These are phyloP conservation scores for Crotalus helleri DNA, from an alignment of 2,113 vertebrate genomes.

Conservation along the genomic window DNA sequence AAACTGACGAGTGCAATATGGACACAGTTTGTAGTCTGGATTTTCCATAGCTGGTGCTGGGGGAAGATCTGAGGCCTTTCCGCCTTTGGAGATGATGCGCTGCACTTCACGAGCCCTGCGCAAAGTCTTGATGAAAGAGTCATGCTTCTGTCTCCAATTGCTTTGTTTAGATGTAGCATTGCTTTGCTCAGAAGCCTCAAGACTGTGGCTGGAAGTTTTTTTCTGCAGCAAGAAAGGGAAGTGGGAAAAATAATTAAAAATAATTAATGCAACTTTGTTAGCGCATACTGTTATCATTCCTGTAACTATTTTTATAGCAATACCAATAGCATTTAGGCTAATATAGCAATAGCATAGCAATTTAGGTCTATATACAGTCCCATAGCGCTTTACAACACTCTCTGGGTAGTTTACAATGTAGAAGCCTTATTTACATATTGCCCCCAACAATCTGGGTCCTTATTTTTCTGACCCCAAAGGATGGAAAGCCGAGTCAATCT, in stretches of 20 bases:
- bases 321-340: neutral
- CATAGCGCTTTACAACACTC: neutral
- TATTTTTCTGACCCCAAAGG: neutral
- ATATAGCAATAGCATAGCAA: neutral
- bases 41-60: slow-evolving; percentile 56
- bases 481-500: neutral
- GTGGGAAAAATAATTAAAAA: neutral
- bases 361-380: neutral
- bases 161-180: slow-evolving; percentile 61
- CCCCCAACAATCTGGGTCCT: neutral
- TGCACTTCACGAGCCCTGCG: slow-evolving; percentile 60
- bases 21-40: slow-evolving; percentile 72
- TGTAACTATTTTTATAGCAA: neutral
- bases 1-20: slow-evolving; percentile 73
- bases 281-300: neutral
- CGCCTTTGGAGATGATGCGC: slow-evolving; percentile 57
- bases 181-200: slow-evolving; percentile 57
- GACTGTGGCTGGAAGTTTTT: neutral
- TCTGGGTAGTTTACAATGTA: neutral
- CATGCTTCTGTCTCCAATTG: slow-evolving; percentile 70
- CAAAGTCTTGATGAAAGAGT: slow-evolving; percentile 66
- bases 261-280: neutral
- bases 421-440: neutral
- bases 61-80: slow-evolving; percentile 52
- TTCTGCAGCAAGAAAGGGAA: slow-evolving; percentile 47